A percentile compares a stretch with the other conserved stretches of the same genome.
phyloP scores from a whole-genome alignment of 2,797 vertebrate species.

The Pterois miles region DNA sequence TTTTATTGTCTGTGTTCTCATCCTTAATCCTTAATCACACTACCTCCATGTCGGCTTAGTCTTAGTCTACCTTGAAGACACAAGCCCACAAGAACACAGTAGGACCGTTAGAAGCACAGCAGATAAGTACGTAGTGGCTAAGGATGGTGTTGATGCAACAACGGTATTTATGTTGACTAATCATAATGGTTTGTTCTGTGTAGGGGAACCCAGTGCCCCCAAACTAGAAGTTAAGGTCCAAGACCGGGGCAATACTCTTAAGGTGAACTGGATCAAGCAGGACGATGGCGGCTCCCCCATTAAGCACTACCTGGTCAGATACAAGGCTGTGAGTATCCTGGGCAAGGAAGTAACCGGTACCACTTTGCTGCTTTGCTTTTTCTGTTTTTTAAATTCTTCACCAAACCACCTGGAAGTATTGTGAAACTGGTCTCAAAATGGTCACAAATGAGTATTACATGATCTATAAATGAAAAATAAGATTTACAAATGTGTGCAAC shows the following conservation, averaged over 20 bases:
- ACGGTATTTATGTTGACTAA: conserved; percentile 28
- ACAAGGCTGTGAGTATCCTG: conserved; percentile 92
- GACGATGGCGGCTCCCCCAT: conserved; percentile 98
- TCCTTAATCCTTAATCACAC: not conserved
- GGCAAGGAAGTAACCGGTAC: conserved; percentile 22
- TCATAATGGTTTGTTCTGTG: conserved; percentile 68
- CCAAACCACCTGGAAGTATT: not conserved
- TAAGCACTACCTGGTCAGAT: conserved; percentile 93
- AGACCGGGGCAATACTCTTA: conserved; percentile 88
- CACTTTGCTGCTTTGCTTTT: conserved; percentile 12
- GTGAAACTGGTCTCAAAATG: too few species aligned
- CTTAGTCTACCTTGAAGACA: not conserved
- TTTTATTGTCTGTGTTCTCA: not conserved
- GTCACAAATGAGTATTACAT: too few species aligned
- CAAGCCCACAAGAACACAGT: not conserved
- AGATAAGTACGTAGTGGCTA: too few species aligned
- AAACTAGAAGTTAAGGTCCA: conserved; percentile 88
- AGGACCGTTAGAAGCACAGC: not conserved
- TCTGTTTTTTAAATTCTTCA: not conserved
- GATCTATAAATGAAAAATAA: too few species aligned
- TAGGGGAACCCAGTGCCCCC: conserved; percentile 96
- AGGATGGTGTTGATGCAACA: not conserved
- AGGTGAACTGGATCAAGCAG: conserved; percentile 94
- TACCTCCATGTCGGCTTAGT: not conserved
- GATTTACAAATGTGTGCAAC: too few species aligned